These are phyloP conservation scores for Gyps fulvus DNA, from an alignment of 2,113 vertebrate species.

Conservation along the genomic window DNA sequence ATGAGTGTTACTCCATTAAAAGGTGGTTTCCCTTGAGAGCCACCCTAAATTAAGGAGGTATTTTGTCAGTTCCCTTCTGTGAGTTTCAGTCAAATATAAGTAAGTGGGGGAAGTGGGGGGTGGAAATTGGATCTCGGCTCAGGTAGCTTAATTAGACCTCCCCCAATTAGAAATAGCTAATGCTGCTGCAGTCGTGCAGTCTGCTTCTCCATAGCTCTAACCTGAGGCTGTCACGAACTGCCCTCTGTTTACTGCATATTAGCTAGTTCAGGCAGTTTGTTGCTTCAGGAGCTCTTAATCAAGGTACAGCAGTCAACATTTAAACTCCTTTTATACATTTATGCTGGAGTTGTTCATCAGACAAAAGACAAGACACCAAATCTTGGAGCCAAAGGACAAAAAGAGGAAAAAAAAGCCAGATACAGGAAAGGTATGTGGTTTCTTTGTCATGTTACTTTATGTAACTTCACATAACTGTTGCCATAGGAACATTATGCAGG, in stretches of 20 bases:
- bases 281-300: background rate
- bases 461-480: constrained; percentile 49
- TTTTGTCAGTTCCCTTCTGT: background rate
- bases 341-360: background rate
- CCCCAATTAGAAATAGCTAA: background rate
- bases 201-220: background rate
- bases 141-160: background rate
- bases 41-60: background rate
- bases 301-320: background rate
- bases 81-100: background rate
- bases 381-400: background rate
- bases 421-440: background rate
- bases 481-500: constrained; percentile 54
- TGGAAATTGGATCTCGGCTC: background rate
- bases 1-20: fast-evolving
- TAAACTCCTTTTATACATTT: fast-evolving
- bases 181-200: background rate
- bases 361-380: background rate
- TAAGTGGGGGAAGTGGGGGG: no score
- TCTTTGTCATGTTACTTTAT: constrained; percentile 52
- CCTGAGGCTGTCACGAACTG: background rate
- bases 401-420: background rate
- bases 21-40: background rate
- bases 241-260: background rate
- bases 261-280: fast-evolving